Base-by-base conservation (phyloP, 2,113 vertebrate species). In the Nothobranchius kuhntae region DNA sequence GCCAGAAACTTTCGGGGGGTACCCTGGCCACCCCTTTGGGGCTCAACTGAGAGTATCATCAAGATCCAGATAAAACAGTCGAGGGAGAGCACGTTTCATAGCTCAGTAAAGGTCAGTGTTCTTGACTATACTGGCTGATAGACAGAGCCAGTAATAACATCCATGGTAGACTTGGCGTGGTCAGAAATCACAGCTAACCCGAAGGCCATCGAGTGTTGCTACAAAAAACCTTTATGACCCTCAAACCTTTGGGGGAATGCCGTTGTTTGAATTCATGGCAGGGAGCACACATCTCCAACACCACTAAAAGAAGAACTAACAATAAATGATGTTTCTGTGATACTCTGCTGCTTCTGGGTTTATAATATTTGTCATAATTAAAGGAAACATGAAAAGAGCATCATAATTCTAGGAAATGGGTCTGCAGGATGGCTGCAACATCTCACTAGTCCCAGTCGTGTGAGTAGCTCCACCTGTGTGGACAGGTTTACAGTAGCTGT, bases 51-150 rank as follows among this genome's bases (percentile, higher is more conserved):
- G 30, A 4, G 4, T 30, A 30, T 30, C 30, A 30, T 30, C 53
- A 68, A 44, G 55, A 61, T 26, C 53, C 26, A 6, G 60, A 15
- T 15, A 53, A 44, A 45, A n/a, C 38, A 50, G 48, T 46, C 47
- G 53, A 48, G 26, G 30, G 57, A 59, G 2, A 57, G 13, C 17
- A 59, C 30, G 51, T 21, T 26, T 65, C 52, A 61, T 40, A 55
- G 52, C 57, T 52, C 21, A 38, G 12, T 46, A 52, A 42, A 58
- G 40, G 40, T 71, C 53, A 68, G 30, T 55, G 58, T 52, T 75
- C 51, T 24, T 50, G 57, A 50, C 38, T 67, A 57, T 30, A 44
- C 71, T 42, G 52, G 40, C 40, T 53, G 53, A 51, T 54, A 61
- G 64, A 56, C 57, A 61, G 45, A 53, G 47, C n/a, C 38, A 58